Conservation (phyloP, 2,113 vertebrate genomes). For the Osmerus eperlanus region DNA sequence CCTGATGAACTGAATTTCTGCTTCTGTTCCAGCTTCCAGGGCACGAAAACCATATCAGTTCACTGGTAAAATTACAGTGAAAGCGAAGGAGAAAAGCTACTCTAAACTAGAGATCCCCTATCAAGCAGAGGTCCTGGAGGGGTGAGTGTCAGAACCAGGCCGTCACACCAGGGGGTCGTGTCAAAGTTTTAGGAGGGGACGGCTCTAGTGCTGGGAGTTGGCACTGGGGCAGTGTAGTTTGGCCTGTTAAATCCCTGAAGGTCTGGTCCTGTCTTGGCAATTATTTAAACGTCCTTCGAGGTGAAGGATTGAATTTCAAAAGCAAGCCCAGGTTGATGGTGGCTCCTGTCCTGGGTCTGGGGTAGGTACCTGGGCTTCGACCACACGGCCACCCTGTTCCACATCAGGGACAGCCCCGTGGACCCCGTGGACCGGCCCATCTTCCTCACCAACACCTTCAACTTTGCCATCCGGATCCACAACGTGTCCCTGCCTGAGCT, state of each 20-base stretch:
- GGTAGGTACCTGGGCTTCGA: conserved; percentile 89
- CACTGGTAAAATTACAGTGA: conserved; percentile 97
- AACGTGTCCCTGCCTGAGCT: conserved; percentile 90
- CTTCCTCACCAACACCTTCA: conserved; percentile 92
- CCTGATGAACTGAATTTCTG: background rate
- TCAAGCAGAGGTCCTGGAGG: conserved; percentile 96
- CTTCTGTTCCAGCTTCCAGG: conserved; percentile 83
- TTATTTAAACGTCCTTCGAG: no score
- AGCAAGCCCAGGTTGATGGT: no score
- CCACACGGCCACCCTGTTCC: conserved; percentile 93
- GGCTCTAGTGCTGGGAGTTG: no score
- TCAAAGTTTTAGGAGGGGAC: background rate
- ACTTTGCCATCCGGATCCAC: conserved; percentile 87
- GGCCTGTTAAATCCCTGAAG: no score
- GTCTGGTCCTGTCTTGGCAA: no score
- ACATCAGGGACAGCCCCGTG: conserved; percentile 89
- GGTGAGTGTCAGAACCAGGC: conserved; percentile 72
- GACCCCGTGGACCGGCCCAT: conserved; percentile 87
- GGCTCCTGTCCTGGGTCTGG: background rate
- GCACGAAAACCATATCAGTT: conserved; percentile 88
- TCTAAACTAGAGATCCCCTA: conserved; percentile 99
- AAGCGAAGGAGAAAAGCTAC: conserved; percentile 97
- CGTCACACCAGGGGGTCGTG: background rate
- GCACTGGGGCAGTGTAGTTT: no score
- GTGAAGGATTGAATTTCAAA: no score